Evolutionary conservation across 2,888 invertebrate species (phyloP).

Genomic region (Schrankia costaestrigalis): DNA sequence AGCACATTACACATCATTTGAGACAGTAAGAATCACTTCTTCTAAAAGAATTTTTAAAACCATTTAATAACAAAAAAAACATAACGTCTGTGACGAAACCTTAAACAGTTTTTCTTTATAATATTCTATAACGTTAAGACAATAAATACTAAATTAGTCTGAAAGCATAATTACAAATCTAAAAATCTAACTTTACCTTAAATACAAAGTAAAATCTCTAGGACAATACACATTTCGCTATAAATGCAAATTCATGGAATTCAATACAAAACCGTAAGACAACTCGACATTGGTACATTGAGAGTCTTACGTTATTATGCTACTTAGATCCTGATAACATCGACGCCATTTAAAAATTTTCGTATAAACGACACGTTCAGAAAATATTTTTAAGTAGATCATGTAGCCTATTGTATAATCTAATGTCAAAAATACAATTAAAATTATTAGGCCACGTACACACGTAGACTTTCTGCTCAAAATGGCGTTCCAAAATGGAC

Average conservation of each 20-base stretch:
- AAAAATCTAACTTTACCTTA: constrained; percentile 71
- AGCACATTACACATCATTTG: no score
- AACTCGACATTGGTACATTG: constrained; percentile 38
- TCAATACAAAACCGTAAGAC: constrained; percentile 73
- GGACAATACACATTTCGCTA: constrained; percentile 78
- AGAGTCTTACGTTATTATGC: constrained; percentile 73
- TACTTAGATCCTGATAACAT: constrained; percentile 62
- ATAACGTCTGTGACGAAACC: no score
- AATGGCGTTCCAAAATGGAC: constrained; percentile 35
- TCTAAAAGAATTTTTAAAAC: no score
- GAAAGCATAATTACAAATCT: no score
- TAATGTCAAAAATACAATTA: constrained; percentile 27
- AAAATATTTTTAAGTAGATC: constrained; percentile 30
- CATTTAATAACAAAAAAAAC: no score
- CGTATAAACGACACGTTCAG: constrained; percentile 16
- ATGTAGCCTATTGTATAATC: constrained; percentile 29
- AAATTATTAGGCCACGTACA: constrained; percentile 21
- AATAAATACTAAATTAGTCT: no score
- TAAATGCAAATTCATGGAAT: constrained; percentile 82
- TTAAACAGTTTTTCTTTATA: no score
- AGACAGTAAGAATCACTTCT: no score
- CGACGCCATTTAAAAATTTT: background rate
- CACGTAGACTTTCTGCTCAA: constrained; percentile 8
- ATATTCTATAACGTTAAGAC: no score
- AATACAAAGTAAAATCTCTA: constrained; percentile 78